Conservation (phyloP, 2,888 invertebrate species). For the Nebria salina region DNA sequence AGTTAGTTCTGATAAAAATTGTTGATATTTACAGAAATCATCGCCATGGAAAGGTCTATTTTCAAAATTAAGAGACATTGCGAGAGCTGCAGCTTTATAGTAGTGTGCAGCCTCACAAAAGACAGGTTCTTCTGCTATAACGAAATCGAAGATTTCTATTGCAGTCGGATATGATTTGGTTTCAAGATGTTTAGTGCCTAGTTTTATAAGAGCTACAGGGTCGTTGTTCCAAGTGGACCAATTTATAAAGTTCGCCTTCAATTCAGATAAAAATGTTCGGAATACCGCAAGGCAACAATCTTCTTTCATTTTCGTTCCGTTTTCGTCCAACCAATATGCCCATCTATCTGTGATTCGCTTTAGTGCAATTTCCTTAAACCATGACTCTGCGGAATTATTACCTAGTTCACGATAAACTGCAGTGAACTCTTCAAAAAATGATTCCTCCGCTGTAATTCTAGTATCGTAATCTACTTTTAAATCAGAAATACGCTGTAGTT, state of each 20-base stretch:
- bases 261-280: slow-evolving; percentile 8
- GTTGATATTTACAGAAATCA: slow-evolving; percentile 23
- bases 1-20: slow-evolving; percentile 42
- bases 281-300: slow-evolving; percentile 18
- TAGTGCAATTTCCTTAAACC: slow-evolving; percentile 49
- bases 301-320: slow-evolving; percentile 40
- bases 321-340: slow-evolving; percentile 53
- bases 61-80: slow-evolving; percentile 32
- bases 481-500: slow-evolving; percentile 50
- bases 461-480: slow-evolving; percentile 50
- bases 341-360: slow-evolving; percentile 51
- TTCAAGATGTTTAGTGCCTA: slow-evolving; percentile 48
- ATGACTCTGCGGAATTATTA: slow-evolving; percentile 24
- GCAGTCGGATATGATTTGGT: slow-evolving; percentile 48
- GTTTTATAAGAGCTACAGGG: slow-evolving; percentile 49
- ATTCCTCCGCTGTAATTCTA: slow-evolving; percentile 51
- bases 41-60: slow-evolving; percentile 27
- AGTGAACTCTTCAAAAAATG: slow-evolving; percentile 49
- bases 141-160: slow-evolving; percentile 50
- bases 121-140: slow-evolving; percentile 52
- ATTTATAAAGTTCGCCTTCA: slow-evolving; percentile 15
- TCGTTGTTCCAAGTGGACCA: slow-evolving; percentile 40
- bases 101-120: slow-evolving; percentile 54
- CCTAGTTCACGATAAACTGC: slow-evolving; percentile 48
- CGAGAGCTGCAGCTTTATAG: slow-evolving; percentile 52